Conservation (phyloP, 1,140 invertebrate species). For the Eriosoma lanigerum region DNA sequence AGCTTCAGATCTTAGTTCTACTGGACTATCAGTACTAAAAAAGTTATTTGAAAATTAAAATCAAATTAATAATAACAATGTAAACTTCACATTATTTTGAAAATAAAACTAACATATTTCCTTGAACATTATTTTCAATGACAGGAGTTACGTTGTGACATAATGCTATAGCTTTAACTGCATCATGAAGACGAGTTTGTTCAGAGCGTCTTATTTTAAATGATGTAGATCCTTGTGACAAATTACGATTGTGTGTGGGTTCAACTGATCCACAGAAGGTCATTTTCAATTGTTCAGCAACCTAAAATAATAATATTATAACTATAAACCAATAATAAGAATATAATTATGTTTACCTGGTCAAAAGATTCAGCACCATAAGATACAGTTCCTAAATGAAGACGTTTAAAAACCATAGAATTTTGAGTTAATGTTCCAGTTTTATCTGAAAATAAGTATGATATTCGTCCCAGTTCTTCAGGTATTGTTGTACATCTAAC, state of each 20-base stretch:
- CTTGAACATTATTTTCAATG: constrained; percentile 66
- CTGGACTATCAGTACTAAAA: constrained; percentile 55
- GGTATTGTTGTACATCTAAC: constrained; percentile 98
- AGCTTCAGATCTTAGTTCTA: constrained; percentile 69
- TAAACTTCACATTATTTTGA: not conserved
- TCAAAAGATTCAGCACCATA: constrained; percentile 87
- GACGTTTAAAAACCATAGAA: constrained; percentile 96
- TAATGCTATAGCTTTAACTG: constrained; percentile 89
- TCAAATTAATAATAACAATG: too few relatives aligned
- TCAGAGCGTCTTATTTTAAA: constrained; percentile 68
- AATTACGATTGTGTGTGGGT: constrained; percentile 44
- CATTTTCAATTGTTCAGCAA: constrained; percentile 49
- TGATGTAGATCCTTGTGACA: constrained; percentile 52
- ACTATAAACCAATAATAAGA: constrained; percentile 50
- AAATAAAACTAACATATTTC: constrained; percentile 41
- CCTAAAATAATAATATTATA: constrained; percentile 54
- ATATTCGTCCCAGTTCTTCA: constrained; percentile 95
- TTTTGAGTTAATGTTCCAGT: constrained; percentile 99
- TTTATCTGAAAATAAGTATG: constrained; percentile 95
- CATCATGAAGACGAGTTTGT: constrained; percentile 81
- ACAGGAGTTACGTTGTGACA: constrained; percentile 99
- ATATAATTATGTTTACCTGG: constrained; percentile 64
- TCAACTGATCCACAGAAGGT: constrained; percentile 43
- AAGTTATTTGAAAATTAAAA: too few relatives aligned
- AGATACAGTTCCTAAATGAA: constrained; percentile 87